Evolutionary conservation across 2,797 vertebrate genomes (phyloP), one percentile per base, ranked within the genome.

Genomic region (Phoebastria nigripes): DNA sequence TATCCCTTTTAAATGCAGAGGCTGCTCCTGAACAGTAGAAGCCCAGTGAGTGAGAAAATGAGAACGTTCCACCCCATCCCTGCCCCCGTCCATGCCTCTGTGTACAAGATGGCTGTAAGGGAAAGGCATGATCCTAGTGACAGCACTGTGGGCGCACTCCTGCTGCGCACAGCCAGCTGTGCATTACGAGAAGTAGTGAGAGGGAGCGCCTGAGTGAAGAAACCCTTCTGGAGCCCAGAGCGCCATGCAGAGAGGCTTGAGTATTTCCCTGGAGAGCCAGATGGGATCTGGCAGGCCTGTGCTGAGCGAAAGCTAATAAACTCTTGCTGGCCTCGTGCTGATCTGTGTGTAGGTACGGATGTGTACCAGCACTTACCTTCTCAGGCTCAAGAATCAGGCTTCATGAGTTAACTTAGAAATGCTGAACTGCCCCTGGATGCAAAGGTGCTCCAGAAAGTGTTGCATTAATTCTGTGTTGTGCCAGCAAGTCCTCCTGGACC

Each of bases 121-220:
- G 63, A 8, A 12, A 13, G 31, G 29, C 11, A 1, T 1, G 16
- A 41, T 63, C 26, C 54, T 25, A 9, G 20, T 42, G 67, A 9
- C 0, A 0, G 26, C 24, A 6, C 26, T 1, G 9, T 22, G 41
- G 29, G 26, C 0, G 2, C 5, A 4, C 11, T 51, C 15, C 15
- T 28, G 42, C 39, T 66, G 56, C 1, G 1, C 8, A 0, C 51
- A 29, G 41, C 47, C 35, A 31, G 37, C 63, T 24, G 33, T 22
- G 59, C 22, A 2, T 84, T 39, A 5, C 0, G 2, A 21, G 39
- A 22, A 42, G 3, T 6, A 1, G 22, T 15, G 51, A 70, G 44
- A 39, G 18, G n/a, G 41, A 70, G 47, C 1, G 1, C 25, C 22
- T 3, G 37, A 20, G 25, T 5, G 26, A 39, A 42, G 61, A 67